phyloP scores from a whole-genome alignment of 2,888 invertebrate species.

The Heliconius cydno region DNA sequence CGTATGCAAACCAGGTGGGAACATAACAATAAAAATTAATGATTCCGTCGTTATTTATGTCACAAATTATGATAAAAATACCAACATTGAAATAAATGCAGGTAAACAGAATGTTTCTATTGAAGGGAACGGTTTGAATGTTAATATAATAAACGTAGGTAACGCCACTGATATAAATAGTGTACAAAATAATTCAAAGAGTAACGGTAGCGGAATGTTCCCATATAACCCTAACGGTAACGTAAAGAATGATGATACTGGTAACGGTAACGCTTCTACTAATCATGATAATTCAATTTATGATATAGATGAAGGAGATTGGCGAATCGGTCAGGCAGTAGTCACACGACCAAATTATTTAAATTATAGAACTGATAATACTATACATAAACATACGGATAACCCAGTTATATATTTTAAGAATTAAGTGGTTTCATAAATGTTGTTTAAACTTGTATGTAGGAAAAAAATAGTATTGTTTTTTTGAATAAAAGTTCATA shows the following conservation, averaged over 20 bases:
- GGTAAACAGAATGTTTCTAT: slow-evolving; percentile 17
- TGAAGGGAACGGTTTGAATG: slow-evolving; percentile 12
- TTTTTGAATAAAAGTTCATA: not conserved
- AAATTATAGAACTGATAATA: not conserved
- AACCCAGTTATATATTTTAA: slow-evolving; percentile 19
- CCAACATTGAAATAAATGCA: slow-evolving; percentile 32
- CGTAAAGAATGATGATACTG: not conserved
- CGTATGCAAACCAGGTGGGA: slow-evolving; percentile 64
- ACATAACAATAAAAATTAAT: slow-evolving; percentile 36
- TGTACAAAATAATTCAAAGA: not conserved
- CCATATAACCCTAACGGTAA: not conserved
- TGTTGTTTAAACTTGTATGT: not conserved
- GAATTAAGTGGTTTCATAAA: not conserved
- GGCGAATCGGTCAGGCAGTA: slow-evolving; percentile 34
- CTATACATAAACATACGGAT: not conserved
- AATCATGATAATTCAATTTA: slow-evolving; percentile 11
- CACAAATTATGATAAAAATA: slow-evolving; percentile 20
- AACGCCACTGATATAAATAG: not conserved
- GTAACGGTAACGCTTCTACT: slow-evolving; percentile 8
- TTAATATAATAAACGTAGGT: slow-evolving; percentile 3
- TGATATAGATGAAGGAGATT: slow-evolving; percentile 34
- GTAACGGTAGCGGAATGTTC: slow-evolving; percentile 7
- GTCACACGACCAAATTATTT: slow-evolving; percentile 13
- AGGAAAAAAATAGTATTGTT: not conserved
- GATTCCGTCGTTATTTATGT: slow-evolving; percentile 29